Evolutionary conservation across 2,797 vertebrate genomes (phyloP).

Genomic region (Darevskia nairensis): DNA sequence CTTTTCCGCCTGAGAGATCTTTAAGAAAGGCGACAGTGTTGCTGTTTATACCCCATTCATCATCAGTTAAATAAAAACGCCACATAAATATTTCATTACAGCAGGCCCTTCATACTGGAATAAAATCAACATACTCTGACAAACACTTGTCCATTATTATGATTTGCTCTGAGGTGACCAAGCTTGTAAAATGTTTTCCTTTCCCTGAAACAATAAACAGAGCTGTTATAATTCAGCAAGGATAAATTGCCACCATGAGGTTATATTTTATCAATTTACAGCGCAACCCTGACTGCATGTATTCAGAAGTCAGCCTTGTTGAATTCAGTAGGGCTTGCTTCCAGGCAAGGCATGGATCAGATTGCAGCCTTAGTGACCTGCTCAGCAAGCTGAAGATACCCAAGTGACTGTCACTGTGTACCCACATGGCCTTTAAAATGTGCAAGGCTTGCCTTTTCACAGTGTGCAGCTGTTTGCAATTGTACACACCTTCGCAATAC

Average conservation of each 20-base stretch:
- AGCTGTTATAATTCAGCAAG: constrained; percentile 31
- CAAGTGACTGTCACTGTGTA: neutral
- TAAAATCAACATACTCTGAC: constrained; percentile 26
- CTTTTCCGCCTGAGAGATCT: constrained; percentile 44
- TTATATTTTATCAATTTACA: constrained; percentile 40
- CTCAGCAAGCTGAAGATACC: neutral
- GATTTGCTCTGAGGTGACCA: constrained; percentile 19
- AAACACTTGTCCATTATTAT: constrained; percentile 21
- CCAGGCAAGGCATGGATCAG: no score
- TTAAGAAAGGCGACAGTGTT: neutral
- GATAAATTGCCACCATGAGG: neutral
- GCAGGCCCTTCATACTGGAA: constrained; percentile 36
- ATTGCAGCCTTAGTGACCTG: neutral
- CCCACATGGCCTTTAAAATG: neutral
- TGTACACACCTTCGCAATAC: no score
- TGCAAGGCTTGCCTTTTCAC: neutral
- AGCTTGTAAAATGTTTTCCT: constrained; percentile 3
- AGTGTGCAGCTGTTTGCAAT: no score
- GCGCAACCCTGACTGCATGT: neutral
- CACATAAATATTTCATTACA: constrained; percentile 38
- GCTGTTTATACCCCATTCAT: constrained; percentile 34
- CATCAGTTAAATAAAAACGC: constrained; percentile 39
- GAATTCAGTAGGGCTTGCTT: no score
- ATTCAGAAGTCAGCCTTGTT: no score
- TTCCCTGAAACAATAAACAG: neutral